These are phyloP conservation scores for Ochropleura plecta DNA, from an alignment of 2,888 invertebrate species.

Conservation along the genomic window DNA sequence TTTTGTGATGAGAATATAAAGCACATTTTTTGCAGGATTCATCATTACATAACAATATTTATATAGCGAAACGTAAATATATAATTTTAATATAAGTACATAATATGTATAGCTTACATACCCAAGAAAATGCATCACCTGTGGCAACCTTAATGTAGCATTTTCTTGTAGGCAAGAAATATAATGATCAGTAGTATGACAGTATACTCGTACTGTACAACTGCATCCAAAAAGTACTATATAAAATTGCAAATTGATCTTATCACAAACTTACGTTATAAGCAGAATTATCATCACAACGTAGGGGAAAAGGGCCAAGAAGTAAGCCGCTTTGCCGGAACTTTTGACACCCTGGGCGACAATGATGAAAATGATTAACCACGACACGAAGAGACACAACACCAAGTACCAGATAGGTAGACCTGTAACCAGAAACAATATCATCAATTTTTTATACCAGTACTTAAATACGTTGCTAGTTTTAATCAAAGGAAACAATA, in stretches of 20 bases:
- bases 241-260: background rate
- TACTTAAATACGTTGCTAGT: background rate
- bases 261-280: constrained; percentile 84
- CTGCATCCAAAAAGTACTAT: background rate
- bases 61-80: no score
- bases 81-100: no score
- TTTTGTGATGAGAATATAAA: background rate
- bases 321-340: constrained; percentile 96
- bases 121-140: background rate
- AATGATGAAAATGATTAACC: constrained; percentile 93
- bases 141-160: no score
- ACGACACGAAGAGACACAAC: constrained; percentile 92
- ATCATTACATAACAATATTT: no score
- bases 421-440: constrained; percentile 75
- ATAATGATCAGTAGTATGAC: background rate
- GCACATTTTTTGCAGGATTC: no score
- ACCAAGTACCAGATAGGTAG: constrained; percentile 93
- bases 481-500: background rate
- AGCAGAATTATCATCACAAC: constrained; percentile 94
- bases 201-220: background rate
- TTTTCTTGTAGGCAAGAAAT: background rate
- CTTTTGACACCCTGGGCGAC: constrained; percentile 94
- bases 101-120: background rate
- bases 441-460: background rate
- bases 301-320: constrained; percentile 97